A percentile compares a stretch with the other conserved stretches of the same genome.
Conservation (phyloP, 1,140 invertebrate genomes). For the Drosophila ohnishii region DNA sequence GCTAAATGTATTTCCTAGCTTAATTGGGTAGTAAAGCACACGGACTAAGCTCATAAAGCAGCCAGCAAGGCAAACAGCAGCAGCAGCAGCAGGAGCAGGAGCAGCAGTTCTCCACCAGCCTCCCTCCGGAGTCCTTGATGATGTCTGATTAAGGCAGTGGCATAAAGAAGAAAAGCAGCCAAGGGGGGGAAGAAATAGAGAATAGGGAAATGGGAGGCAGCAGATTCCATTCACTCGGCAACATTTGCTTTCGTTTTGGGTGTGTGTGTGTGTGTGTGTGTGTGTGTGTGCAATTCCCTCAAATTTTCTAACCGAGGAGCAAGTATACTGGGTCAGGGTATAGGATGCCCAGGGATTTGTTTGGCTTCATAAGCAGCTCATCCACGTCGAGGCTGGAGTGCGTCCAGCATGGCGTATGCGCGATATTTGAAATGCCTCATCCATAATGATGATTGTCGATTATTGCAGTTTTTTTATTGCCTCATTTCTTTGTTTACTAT, state of each 20-base stretch:
- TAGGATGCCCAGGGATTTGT: neutral
- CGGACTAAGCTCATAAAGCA: slow-evolving; percentile 66
- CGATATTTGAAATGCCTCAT: slow-evolving; percentile 1
- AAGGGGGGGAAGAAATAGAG: neutral
- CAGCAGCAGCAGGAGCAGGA: neutral
- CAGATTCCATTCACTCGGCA: slow-evolving; percentile 11
- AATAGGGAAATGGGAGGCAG: slow-evolving; percentile 5
- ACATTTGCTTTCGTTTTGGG: slow-evolving; percentile 5
- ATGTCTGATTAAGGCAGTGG: slow-evolving; percentile 48
- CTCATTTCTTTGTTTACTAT: neutral
- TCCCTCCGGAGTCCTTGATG: slow-evolving; percentile 18
- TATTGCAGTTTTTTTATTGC: neutral
- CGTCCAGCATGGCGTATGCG: slow-evolving; percentile 16
- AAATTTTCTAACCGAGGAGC: slow-evolving; percentile 12
- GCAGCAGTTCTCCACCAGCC: neutral
- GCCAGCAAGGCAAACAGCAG: slow-evolving; percentile 48
- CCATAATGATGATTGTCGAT: slow-evolving; percentile 13
- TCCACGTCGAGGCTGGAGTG: slow-evolving; percentile 1
- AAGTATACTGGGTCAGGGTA: neutral
- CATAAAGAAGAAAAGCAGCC: slow-evolving; percentile 26
- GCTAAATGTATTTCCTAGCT: slow-evolving; percentile 73
- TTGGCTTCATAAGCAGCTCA: slow-evolving; percentile 32
- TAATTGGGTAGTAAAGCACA: slow-evolving; percentile 67
- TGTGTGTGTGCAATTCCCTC: slow-evolving; percentile 3
- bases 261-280: too few species aligned